Conservation (phyloP, 2,888 invertebrate species). For the Notodonta ziczac region DNA sequence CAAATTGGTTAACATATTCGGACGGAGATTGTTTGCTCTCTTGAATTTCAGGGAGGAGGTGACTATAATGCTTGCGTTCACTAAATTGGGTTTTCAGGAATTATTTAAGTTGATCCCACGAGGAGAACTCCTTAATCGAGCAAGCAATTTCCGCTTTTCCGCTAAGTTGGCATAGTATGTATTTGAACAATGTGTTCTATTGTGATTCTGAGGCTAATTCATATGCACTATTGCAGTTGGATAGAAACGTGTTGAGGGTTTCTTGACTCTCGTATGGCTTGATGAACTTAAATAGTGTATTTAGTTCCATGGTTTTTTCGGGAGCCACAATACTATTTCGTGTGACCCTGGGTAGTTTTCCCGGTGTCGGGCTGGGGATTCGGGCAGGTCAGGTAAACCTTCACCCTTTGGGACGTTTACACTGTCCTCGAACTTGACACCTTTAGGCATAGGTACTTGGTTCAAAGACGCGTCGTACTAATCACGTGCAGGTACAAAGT, state of each 20-base stretch:
- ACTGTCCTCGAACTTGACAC: no score
- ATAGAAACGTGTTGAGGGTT: conserved; percentile 30
- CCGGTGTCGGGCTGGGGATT: no score
- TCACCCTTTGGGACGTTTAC: no score
- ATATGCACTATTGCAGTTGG: conserved; percentile 35
- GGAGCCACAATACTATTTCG: no score
- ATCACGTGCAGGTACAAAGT: no score
- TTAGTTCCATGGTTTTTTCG: neutral
- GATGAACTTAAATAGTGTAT: conserved; percentile 23
- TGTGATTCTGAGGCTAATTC: conserved; percentile 23
- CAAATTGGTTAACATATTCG: conserved; percentile 34
- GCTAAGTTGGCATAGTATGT: conserved; percentile 29
- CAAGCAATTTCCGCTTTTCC: conserved; percentile 39
- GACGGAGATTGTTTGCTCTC: conserved; percentile 24
- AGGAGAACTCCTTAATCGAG: conserved; percentile 36
- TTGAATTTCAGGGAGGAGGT: conserved; percentile 35
- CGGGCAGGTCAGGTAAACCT: no score
- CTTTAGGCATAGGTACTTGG: no score
- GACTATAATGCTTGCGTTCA: conserved; percentile 36
- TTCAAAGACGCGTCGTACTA: no score
- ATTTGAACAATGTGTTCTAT: conserved; percentile 33
- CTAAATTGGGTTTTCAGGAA: conserved; percentile 41
- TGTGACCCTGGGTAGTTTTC: no score
- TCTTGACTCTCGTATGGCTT: conserved; percentile 29
- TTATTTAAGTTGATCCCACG: conserved; percentile 34